Evolutionary conservation across 92 coral and sea anemone species (phyloP).

Genomic region (Siderastrea siderea): DNA sequence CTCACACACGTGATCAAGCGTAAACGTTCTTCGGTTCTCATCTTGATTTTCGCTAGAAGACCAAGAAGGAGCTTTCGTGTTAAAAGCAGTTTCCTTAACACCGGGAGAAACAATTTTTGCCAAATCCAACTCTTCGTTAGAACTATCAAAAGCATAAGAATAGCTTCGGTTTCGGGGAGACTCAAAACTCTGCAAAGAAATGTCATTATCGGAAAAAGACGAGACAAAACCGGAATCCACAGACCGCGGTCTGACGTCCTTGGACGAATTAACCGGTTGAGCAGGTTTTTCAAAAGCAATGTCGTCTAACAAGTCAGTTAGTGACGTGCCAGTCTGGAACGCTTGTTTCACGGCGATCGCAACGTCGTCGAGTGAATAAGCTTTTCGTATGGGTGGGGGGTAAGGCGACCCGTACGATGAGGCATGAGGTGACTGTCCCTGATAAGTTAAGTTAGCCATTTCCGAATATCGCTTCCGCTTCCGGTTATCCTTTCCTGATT

Average conservation of each 20-base stretch:
- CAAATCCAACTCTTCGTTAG: slow-evolving; percentile 38
- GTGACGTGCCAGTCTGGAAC: slow-evolving; percentile 71
- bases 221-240: slow-evolving; percentile 52
- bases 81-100: background rate
- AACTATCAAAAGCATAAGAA: slow-evolving; percentile 15
- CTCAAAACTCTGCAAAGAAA: slow-evolving; percentile 34
- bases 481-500: slow-evolving; percentile 3
- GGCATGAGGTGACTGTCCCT: background rate
- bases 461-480: slow-evolving; percentile 36
- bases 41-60: background rate
- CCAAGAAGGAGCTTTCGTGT: background rate
- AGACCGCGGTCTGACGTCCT: slow-evolving; percentile 48
- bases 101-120: background rate
- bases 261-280: slow-evolving; percentile 27
- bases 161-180: slow-evolving; percentile 35
- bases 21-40: slow-evolving; percentile 78
- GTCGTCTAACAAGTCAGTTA: slow-evolving; percentile 45
- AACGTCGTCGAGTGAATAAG: slow-evolving; percentile 86
- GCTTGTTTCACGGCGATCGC: slow-evolving; percentile 86
- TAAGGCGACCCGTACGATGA: slow-evolving; percentile 46
- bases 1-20: slow-evolving; percentile 81
- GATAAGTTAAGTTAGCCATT: background rate
- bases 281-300: slow-evolving; percentile 60
- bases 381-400: slow-evolving; percentile 73
- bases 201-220: slow-evolving; percentile 37